Percentiles rank a stretch among this genome's conserved stretches.
Conservation (phyloP, 2,797 vertebrate species). For the Sebastes vulpes region DNA sequence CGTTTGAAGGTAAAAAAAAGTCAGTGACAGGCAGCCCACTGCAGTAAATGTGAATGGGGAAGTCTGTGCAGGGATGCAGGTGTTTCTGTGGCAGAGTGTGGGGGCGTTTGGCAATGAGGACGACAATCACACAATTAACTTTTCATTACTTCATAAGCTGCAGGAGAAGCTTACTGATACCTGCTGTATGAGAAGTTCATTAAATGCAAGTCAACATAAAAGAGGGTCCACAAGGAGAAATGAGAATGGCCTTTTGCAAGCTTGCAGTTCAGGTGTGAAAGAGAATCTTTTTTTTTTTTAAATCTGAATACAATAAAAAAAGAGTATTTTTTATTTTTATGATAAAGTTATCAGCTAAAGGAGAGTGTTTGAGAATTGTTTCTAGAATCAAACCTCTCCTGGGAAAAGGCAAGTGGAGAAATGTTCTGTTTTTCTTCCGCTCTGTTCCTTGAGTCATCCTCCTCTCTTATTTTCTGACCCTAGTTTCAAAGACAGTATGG, state of each 20-base stretch:
- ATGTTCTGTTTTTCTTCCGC: not conserved
- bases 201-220: conserved; percentile 59
- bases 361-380: not conserved
- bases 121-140: conserved; percentile 79
- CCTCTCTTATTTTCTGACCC: conserved; percentile 15
- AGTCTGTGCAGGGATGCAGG: conserved; percentile 41
- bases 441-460: not conserved
- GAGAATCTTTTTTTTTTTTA: not conserved
- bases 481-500: conserved; percentile 96
- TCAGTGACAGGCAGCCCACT: not conserved
- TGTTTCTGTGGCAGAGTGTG: conserved; percentile 51
- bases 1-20: conserved; percentile 19
- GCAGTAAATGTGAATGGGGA: conserved; percentile 46
- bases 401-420: not conserved
- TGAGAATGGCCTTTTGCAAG: conserved; percentile 17
- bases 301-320: not conserved
- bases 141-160: conserved; percentile 77
- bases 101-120: conserved; percentile 55
- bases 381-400: not conserved
- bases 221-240: conserved; percentile 17
- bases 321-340: not conserved
- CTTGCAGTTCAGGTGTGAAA: conserved; percentile 18
- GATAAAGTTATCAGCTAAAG: not conserved
- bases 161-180: conserved; percentile 66
- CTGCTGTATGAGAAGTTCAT: conserved; percentile 67